Conservation (phyloP, 2,113 vertebrate genomes). For the Dascyllus trimaculatus region DNA sequence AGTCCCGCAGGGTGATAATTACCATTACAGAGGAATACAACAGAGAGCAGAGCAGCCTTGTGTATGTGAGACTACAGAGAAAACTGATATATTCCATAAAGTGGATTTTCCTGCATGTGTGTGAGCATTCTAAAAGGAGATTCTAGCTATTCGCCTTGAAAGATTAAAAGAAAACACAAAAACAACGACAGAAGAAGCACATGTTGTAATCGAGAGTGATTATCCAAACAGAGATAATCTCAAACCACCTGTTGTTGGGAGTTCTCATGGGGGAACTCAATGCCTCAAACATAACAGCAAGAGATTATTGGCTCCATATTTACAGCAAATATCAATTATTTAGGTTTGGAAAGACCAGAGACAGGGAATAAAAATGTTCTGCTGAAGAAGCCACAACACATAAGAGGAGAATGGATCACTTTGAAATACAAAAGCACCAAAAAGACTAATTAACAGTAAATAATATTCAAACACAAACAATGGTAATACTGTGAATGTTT, state of each 20-base stretch:
- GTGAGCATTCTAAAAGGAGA: not conserved
- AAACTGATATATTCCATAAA: conserved; percentile 28
- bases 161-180: not conserved
- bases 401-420: not conserved
- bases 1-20: conserved; percentile 49
- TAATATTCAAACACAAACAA: not conserved
- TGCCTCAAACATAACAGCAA: not conserved
- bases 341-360: not conserved
- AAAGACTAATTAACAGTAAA: not conserved
- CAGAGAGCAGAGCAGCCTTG: conserved; percentile 23
- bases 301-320: conserved; percentile 8
- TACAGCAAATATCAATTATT: conserved; percentile 2
- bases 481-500: not conserved
- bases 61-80: conserved; percentile 1
- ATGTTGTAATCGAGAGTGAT: not conserved
- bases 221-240: conserved; percentile 29
- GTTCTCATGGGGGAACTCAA: conserved; percentile 8
- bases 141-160: not conserved
- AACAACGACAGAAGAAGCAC: not conserved
- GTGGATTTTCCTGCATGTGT: not conserved
- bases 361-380: not conserved
- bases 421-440: not conserved
- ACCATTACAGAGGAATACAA: conserved; percentile 46
- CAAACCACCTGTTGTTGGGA: conserved; percentile 36
- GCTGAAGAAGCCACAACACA: not conserved